Base-by-base conservation (phyloP, 2,888 invertebrate genomes). In the Drymonia ruficornis region DNA sequence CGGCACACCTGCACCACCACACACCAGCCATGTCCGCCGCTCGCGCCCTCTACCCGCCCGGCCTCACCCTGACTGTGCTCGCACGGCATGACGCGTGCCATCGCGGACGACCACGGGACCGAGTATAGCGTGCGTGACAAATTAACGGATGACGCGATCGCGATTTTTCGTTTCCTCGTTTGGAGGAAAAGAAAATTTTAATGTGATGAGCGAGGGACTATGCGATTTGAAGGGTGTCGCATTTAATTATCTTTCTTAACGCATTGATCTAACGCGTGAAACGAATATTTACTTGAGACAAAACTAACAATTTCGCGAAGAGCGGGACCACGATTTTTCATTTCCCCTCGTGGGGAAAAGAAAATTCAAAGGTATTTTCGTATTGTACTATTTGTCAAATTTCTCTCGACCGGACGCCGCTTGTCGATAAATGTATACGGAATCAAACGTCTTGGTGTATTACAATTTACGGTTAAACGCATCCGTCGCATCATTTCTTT, bases 1-100 rank as follows among this genome's bases (percentile, higher is more conserved):
- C 98, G 98, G 96, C 98, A 97, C 95, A 97, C 97, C 97, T 97
- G 96, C 95, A 95, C 89, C 86, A 87, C 87, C 89, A 88, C 86
- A 88, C 86, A 87, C 87, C 84, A 83, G 81, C 83, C 86, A 86
- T 85, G 85, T 82, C 80, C 82, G 81, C 83, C 79, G 77, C 82
- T 72, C 80, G 77, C 80, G 67, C 76, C 68, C 70, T 72, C 63
- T 73, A 63, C 69, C n/a, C 59, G 54, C 56, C 63, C 70, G 58
- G 62, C 50, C 65, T 56, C 52, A 55, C 63, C 71, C 57, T 43
- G 9, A 19, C 43, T 19, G 18, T 13, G 13, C 19, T 43, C 16
- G 43, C 43, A 12, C 23, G 43, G 16, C 23, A 7, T n/a, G n/a
- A n/a, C 42, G 42, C 18, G 42, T 42, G 11, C 18, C 15, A 18